Base-by-base conservation (phyloP, 2,797 vertebrate genomes). In the Tarsius wallacei region DNA sequence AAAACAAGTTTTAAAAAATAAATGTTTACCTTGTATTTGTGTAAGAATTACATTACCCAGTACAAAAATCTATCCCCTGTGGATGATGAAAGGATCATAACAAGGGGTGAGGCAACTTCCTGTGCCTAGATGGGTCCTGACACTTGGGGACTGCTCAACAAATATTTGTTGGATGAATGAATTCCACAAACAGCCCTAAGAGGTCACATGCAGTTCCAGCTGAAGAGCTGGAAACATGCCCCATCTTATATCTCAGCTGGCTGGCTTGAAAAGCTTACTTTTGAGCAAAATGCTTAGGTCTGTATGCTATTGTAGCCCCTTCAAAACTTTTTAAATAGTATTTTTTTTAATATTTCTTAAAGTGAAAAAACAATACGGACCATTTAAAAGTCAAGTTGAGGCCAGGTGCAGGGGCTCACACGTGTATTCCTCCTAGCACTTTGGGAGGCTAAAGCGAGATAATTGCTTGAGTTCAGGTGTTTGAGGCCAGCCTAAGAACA, bases 201-300 rank as follows among this genome's bases (percentile, higher is more conserved):
- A 94, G 36, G 24, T 81, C 16, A 28, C 63, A 47, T 36, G 33
- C 33, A 59, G 2, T 91, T 93, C 81, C 57, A 92, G 2, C 53
- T 28, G 57, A 85, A 81, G 73, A 89, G 78, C 78, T 64, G 10
- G 78, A 85, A 89, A 80, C 68, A 90, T 82, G 49, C n/a, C 51
- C 55, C 26, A 49, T 66, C 59, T 92, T 77, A 42, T 63, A 21
- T 80, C 74, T 42, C 78, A 42, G 64, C 51, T 47, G 33, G 81
- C 63, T 94, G 74, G 17, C 59, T 97, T 95, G 88, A 87, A 91
- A 71, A 42, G 36, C 81, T 96, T 97, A 78, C 81, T 95, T 96
- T 91, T 77, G 71, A 95, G 17, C n/a, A 80, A 94, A 95, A 87
- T 77, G 31, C 77, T 92, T 74, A 86, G 49, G 57, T 87, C 59